Conservation (phyloP, 1,140 invertebrate genomes). For the Monochamus saltuarius region DNA sequence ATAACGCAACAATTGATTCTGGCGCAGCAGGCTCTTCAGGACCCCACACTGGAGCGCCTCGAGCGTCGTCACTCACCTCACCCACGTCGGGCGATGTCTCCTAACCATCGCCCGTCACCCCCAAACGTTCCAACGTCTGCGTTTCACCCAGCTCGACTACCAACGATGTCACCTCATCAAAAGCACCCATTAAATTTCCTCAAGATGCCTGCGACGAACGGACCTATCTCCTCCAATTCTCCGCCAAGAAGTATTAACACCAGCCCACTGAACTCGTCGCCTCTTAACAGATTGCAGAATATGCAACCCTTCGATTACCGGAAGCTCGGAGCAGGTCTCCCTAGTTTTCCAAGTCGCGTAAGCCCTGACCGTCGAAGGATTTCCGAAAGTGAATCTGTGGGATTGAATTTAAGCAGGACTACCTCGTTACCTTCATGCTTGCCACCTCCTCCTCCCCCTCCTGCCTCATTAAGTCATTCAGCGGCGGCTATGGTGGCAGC, state of each 20-base stretch:
- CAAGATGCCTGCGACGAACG: slow-evolving; percentile 45
- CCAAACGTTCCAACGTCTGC: slow-evolving; percentile 54
- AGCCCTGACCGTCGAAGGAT: slow-evolving; percentile 53
- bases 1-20: slow-evolving; percentile 79
- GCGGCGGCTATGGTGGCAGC: slow-evolving; percentile 59
- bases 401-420: slow-evolving; percentile 62
- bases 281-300: slow-evolving; percentile 85
- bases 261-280: slow-evolving; percentile 65
- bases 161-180: slow-evolving; percentile 56
- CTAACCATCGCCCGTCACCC: slow-evolving; percentile 65
- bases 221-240: slow-evolving; percentile 44
- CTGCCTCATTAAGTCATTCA: slow-evolving; percentile 56
- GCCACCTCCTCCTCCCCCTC: slow-evolving; percentile 60
- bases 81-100: slow-evolving; percentile 62
- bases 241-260: slow-evolving; percentile 53
- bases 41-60: slow-evolving; percentile 52
- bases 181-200: slow-evolving; percentile 52
- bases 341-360: slow-evolving; percentile 47
- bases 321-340: slow-evolving; percentile 64
- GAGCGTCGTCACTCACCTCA: slow-evolving; percentile 44
- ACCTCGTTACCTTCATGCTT: slow-evolving; percentile 64
- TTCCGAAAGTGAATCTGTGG: slow-evolving; percentile 56
- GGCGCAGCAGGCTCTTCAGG: slow-evolving; percentile 60
- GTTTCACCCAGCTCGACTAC: slow-evolving; percentile 54
- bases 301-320: slow-evolving; percentile 95